Base-by-base conservation (phyloP, 2,888 invertebrate genomes). In the Meteorus cinctellus region DNA sequence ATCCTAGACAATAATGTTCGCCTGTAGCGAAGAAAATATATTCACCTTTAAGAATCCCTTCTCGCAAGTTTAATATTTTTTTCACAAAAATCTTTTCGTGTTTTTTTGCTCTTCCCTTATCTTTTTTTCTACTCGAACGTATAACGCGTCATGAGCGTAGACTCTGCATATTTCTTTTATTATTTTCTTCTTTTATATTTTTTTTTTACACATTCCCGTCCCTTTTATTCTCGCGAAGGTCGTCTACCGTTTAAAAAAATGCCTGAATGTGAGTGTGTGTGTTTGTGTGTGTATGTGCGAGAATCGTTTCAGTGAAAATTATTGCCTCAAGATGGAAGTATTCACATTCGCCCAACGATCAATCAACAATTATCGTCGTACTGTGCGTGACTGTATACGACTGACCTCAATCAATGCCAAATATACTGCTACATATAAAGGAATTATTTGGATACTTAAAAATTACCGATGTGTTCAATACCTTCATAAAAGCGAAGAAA, bases 321-420 rank as follows among this genome's bases (percentile, higher is more conserved):
- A 72, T 72, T 63, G 45, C 41, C 41, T 12, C 12, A 19, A 34
- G 65, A 34, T 36, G 41, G 65, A 36, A 65, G 16, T 36, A 34
- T 65, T 36, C 65, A 65, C 65, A 34, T 63, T 63, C 16, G 4
- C 45, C 41, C 71, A 34, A 36, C 63, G 63, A 63, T 72, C 72
- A 63, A 67, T 74, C 74, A 67, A 36, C 74, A 74, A 74, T 74
- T 74, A 74, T 68, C 59, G 74, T 67, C 41, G 59, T 27, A 24
- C 55, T 41, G 36, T 41, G 74, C 74, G 74, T 74, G 74, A 74
- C 74, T 67, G 24, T 67, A 41, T 29, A 59, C 59, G 24, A 19
- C 31, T 74, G 66, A 74, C 67, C 74, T 74, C 74, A 29, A 74
- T 74, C 67, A 74, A 55, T 60, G 55, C 41, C 60, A 45, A 51